Percentiles rank a stretch among this genome's conserved stretches.
These are phyloP conservation scores for Cephus pygmeus DNA, from an alignment of 2,888 invertebrate species.

Conservation along the genomic window DNA sequence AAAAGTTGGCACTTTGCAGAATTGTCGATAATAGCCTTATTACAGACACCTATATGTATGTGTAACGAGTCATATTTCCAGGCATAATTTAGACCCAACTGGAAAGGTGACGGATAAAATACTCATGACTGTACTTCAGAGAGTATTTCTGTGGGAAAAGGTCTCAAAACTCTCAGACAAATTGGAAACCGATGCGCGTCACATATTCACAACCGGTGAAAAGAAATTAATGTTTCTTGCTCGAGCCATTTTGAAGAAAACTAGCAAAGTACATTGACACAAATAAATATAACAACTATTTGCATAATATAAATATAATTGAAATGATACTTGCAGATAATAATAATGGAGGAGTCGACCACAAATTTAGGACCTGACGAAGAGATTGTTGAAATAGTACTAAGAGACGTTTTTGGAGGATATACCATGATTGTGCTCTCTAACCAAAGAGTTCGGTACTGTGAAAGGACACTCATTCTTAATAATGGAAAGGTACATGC, in stretches of 20 bases:
- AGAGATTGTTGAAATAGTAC: slow-evolving; percentile 37
- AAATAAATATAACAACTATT: slow-evolving; percentile 5
- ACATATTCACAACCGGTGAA: slow-evolving; percentile 39
- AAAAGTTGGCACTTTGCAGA: not conserved
- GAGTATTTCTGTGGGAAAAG: slow-evolving; percentile 44
- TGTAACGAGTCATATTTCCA: slow-evolving; percentile 1
- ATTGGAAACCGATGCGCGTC: slow-evolving; percentile 37
- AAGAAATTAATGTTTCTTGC: slow-evolving; percentile 41
- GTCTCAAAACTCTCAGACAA: slow-evolving; percentile 39
- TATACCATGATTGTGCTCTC: slow-evolving; percentile 44
- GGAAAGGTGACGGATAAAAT: slow-evolving; percentile 32
- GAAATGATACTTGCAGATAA: slow-evolving; percentile 31
- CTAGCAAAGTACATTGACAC: slow-evolving; percentile 31
- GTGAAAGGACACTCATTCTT: slow-evolving; percentile 26
- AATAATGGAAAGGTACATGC: slow-evolving; percentile 30
- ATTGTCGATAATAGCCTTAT: not conserved
- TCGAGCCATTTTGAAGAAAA: slow-evolving; percentile 37
- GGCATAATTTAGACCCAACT: slow-evolving; percentile 44
- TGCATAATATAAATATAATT: not conserved
- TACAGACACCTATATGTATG: not conserved
- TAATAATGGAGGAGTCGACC: slow-evolving; percentile 39
- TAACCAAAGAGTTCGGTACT: slow-evolving; percentile 35
- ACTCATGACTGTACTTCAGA: slow-evolving; percentile 40
- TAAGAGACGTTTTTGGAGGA: slow-evolving; percentile 39
- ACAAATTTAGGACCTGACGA: slow-evolving; percentile 34